Conservation (phyloP, 2,888 invertebrate genomes). For the Phortica magna region DNA sequence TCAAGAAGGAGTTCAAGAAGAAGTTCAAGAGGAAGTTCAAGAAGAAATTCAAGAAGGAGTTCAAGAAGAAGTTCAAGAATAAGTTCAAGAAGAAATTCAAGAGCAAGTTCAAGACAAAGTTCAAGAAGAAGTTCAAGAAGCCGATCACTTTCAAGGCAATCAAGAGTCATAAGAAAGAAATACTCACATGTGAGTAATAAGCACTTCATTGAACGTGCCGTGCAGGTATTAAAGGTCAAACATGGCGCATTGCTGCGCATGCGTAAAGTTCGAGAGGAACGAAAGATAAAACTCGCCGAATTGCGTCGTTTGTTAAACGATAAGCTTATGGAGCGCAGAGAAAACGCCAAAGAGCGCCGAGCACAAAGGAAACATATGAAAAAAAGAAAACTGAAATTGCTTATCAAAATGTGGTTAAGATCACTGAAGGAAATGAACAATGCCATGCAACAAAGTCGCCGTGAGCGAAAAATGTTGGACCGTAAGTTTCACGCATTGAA, state of each 20-base stretch:
- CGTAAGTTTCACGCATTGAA: neutral
- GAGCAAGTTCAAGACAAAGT: too few species aligned
- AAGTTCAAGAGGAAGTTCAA: neutral
- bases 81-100: too few species aligned
- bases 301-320: neutral
- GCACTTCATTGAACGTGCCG: neutral
- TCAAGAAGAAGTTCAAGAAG: neutral
- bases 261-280: neutral
- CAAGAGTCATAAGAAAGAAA: neutral
- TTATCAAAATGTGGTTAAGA: conserved; percentile 1
- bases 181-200: neutral
- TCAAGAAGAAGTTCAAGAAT: too few species aligned
- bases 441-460: neutral
- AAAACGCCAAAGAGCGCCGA: neutral
- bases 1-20: too few species aligned
- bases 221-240: neutral
- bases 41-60: neutral
- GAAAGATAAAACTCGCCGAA: neutral
- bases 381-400: neutral
- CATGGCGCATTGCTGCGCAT: neutral
- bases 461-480: neutral
- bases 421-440: neutral
- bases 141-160: neutral
- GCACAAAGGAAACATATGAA: too few species aligned
- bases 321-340: neutral